Base-by-base conservation (phyloP, 2,888 invertebrate genomes). In the Tenthredo mesomela region DNA sequence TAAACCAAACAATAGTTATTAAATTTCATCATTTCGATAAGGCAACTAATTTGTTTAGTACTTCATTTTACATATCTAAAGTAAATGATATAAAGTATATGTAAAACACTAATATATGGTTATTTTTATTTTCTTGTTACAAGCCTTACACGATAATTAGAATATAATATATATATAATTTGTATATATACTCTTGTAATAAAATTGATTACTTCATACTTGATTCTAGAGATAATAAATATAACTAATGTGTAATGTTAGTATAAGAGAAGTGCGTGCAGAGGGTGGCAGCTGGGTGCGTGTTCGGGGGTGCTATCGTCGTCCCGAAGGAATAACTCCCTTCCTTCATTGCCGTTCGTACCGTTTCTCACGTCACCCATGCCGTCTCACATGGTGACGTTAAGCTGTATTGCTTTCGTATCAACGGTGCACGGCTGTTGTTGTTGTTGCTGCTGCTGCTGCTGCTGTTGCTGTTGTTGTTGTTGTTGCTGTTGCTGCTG, bases 31-130 rank as follows among this genome's bases (percentile, higher is more conserved):
- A 87, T 90, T 90, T 90, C 87, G 87, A 87, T 92, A 93, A 93
- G 92, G 92, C 93, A 92, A 92, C 91, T 93, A 92, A 93, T 90
- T 89, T 89, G 87, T 86, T 88, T 88, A 85, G 84, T 90, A 91
- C 88, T 88, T 90, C 89, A 90, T 88, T 91, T 91, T 92, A 91
- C 89, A 91, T 90, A 88, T 90, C 92, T 92, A 93, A 90, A 92
- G 90, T 92, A 93, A 92, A 92, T 90, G 88, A 88, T 92, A 92
- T 93, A 93, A 93, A 92, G 92, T 92, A 92, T 93, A 93, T 93
- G 93, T 93, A 93, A 93, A 93, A 93, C 93, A 93, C 92, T 93
- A 93, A 93, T 93, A 92, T 92, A 92, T 90, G 93, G 90, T 93
- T 93, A 93, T 89, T 93, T 92, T 92, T 92, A 91, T 91, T 92